phyloP scores from a whole-genome alignment of 2,113 vertebrate genomes.

The Mustelus asterias region DNA sequence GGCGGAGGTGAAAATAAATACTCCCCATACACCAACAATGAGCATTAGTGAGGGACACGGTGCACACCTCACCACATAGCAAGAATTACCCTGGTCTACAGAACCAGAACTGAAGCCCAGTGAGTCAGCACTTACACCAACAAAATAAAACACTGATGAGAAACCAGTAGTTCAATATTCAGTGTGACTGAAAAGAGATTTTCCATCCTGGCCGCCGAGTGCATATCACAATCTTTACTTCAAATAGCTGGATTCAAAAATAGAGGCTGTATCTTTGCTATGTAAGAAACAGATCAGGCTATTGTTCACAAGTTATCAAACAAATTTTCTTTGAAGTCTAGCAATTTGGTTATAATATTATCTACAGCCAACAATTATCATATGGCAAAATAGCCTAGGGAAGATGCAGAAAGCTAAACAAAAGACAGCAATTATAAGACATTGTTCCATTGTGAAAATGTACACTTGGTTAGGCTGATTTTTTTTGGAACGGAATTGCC shows the following conservation, averaged over 20 bases:
- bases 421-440: background rate
- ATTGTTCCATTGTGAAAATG: background rate
- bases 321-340: background rate
- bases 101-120: background rate
- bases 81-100: background rate
- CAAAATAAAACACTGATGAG: background rate
- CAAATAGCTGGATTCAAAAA: background rate
- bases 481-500: background rate
- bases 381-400: background rate
- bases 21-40: background rate
- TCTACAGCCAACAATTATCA: background rate
- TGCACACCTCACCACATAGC: background rate
- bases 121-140: background rate
- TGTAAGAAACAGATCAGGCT: background rate
- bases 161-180: background rate
- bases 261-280: background rate
- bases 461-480: background rate
- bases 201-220: background rate
- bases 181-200: background rate
- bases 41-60: background rate
- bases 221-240: background rate
- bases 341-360: background rate
- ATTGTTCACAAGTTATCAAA: background rate
- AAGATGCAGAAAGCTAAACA: background rate
- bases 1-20: background rate